Evolutionary conservation across 2,113 vertebrate genomes (phyloP).

Genomic region (Dasyurus viverrinus): DNA sequence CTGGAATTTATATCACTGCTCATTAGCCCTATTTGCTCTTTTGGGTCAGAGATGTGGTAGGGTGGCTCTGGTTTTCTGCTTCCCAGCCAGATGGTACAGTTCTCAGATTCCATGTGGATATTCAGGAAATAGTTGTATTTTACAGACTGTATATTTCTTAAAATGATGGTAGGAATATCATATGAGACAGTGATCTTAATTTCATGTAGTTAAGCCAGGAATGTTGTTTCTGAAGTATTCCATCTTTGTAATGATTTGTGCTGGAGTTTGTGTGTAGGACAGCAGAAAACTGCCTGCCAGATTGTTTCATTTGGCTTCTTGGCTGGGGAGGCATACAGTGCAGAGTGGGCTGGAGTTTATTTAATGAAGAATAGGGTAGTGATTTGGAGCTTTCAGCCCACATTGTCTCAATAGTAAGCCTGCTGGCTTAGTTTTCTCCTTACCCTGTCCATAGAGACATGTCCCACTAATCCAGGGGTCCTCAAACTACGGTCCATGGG

Average conservation of each 20-base stretch:
- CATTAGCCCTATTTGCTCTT: not conserved
- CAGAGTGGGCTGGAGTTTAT: not conserved
- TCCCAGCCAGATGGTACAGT: not conserved
- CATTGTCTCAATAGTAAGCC: not conserved
- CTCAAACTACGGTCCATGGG: too few relatives aligned
- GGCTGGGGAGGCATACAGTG: not conserved
- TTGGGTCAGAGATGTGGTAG: not conserved
- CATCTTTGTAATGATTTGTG: constrained; percentile 17
- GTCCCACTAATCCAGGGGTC: not conserved
- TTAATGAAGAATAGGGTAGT: not conserved
- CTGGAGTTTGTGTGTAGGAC: constrained; percentile 6
- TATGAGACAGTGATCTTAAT: not conserved
- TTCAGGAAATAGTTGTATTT: not conserved
- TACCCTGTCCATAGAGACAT: not conserved
- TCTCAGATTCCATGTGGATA: not conserved
- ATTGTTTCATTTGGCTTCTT: constrained; percentile 9
- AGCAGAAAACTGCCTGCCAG: not conserved
- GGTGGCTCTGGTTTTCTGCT: not conserved
- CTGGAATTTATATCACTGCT: not conserved
- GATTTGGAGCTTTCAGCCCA: not conserved
- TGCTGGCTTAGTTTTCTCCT: not conserved
- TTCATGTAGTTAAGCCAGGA: not conserved
- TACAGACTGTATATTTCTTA: not conserved
- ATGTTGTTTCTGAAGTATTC: constrained; percentile 40
- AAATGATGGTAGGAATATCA: not conserved